These are phyloP conservation scores for Anguilla obscura DNA, from an alignment of 2,797 vertebrate genomes.

Conservation along the genomic window DNA sequence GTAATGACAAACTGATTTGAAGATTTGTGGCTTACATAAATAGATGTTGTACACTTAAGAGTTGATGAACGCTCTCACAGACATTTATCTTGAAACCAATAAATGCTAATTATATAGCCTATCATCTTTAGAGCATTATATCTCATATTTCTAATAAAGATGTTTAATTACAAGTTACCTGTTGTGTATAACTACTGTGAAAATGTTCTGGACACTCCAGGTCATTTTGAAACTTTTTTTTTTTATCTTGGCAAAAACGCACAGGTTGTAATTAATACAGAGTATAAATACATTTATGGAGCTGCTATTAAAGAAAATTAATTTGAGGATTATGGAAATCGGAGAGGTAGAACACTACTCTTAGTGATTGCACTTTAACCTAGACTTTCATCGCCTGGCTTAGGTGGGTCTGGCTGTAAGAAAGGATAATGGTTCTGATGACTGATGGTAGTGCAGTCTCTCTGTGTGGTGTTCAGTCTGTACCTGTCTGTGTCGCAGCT, in stretches of 20 bases:
- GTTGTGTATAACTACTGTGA: not conserved
- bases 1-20: not conserved
- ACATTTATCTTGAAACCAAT: slow-evolving; percentile 6
- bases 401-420: slow-evolving; percentile 73
- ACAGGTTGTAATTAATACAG: slow-evolving; percentile 56
- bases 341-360: slow-evolving; percentile 60
- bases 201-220: slow-evolving; percentile 37
- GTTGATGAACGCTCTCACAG: slow-evolving; percentile 18
- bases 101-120: slow-evolving; percentile 16
- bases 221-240: slow-evolving; percentile 50
- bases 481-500: slow-evolving; percentile 55
- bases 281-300: slow-evolving; percentile 44
- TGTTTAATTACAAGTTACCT: slow-evolving; percentile 17
- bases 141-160: slow-evolving; percentile 18
- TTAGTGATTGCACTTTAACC: slow-evolving; percentile 78
- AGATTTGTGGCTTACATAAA: slow-evolving; percentile 28
- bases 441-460: slow-evolving; percentile 68
- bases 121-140: slow-evolving; percentile 6
- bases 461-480: slow-evolving; percentile 72
- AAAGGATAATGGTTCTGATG: slow-evolving; percentile 81
- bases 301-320: slow-evolving; percentile 59
- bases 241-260: slow-evolving; percentile 48
- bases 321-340: slow-evolving; percentile 67
- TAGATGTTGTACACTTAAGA: slow-evolving; percentile 13
- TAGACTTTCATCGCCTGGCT: slow-evolving; percentile 80